A percentile compares a stretch with the other conserved stretches of the same genome.
These are phyloP conservation scores for Heloderma charlesbogerti DNA, from an alignment of 2,113 vertebrate species.

Conservation along the genomic window DNA sequence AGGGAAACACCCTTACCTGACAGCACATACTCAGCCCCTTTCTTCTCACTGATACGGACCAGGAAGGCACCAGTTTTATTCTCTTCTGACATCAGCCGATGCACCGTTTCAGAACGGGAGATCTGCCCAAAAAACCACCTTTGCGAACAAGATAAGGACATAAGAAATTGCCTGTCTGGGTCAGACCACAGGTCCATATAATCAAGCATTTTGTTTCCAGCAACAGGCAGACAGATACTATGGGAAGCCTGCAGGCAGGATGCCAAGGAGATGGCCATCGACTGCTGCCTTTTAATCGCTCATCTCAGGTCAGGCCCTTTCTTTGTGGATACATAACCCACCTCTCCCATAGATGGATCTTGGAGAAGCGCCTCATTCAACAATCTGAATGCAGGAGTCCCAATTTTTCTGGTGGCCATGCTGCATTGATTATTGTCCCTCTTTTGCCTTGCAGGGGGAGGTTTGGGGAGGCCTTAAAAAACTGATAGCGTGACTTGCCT, in stretches of 20 bases:
- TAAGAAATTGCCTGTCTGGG: background rate
- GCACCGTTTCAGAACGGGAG: constrained; percentile 77
- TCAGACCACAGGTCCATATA: background rate
- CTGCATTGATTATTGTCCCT: background rate
- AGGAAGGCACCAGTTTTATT: constrained; percentile 78
- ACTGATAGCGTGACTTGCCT: background rate
- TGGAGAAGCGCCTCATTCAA: background rate
- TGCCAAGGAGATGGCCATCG: too few species aligned
- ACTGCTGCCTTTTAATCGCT: too few species aligned
- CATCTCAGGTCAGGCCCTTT: too few species aligned
- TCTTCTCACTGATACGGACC: constrained; percentile 80
- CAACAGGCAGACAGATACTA: background rate
- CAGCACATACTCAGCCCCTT: constrained; percentile 75
- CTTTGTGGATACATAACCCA: too few species aligned
- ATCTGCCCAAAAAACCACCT: constrained; percentile 86
- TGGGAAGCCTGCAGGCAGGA: background rate
- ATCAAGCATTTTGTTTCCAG: background rate
- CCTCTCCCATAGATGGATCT: background rate
- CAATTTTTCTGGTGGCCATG: background rate
- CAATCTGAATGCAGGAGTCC: too few species aligned
- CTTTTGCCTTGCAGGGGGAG: background rate
- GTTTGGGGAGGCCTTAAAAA: background rate
- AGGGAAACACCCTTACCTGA: constrained; percentile 71
- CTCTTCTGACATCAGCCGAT: constrained; percentile 68
- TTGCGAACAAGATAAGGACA: background rate